Evolutionary conservation across 2,888 invertebrate species (phyloP), one percentile per base, ranked within the genome.

Genomic region (Plebejus melissa): DNA sequence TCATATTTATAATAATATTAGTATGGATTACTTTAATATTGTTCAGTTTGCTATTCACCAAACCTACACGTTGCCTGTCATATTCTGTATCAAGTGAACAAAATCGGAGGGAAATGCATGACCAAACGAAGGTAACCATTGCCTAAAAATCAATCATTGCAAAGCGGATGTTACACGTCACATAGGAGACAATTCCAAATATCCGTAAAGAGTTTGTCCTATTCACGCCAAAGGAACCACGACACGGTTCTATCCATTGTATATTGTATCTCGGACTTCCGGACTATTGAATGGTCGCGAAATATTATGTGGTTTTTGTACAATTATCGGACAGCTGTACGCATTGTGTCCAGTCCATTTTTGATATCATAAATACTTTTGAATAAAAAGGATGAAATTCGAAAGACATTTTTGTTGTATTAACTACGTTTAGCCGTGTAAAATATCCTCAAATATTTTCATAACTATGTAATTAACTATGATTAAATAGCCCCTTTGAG

Each of bases 301-400:
- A 50, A 32, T 28, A 71, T 41, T 46, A 54, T 72, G 50, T 54
- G 72, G 72, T 72, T 72, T 72, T 72, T 72, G 72, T 72, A 54
- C 72, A 72, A 72, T 54, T 72, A 72, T 72, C 13, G 54, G 72
- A 54, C 72, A 72, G 72, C 16, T 72, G 72, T 72, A 50, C 54
- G 28, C 32, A 72, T 72, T 72, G 72, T 72, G 72, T 71, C 72
- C 72, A 54, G 50, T 28, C 28, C 46, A 72, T 16, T 46, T 22
- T 50, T 50, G 72, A 54, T 72, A 32, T 32, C 32, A 11, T 32
- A 1, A n/a, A n/a, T 22, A 22, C 28, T 60, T 60, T 28, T 3
- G 28, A 46, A 46, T 46, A 60, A 60, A 28, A 60, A 11, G 3
- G 28, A 65, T 65, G 32, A 13, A 4, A 5, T 32, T 6, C 13